Evolutionary conservation across 2,888 invertebrate species (phyloP).

Genomic region (Artemia sinica): DNA sequence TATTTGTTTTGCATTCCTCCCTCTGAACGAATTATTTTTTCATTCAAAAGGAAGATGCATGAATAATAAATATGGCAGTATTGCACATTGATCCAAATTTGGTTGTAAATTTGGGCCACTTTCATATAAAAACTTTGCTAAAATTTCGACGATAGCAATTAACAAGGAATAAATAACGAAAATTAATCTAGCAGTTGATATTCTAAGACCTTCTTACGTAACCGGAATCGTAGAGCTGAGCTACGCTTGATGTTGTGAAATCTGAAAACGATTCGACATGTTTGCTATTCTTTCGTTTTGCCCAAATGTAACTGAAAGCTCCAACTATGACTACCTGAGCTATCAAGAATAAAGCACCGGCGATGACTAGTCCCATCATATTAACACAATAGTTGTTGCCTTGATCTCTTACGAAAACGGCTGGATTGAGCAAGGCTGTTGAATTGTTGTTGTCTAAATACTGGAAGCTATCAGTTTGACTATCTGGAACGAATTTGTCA

Average conservation of each 20-base stretch:
- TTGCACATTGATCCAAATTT: not conserved
- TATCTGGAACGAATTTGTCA: conserved; percentile 51
- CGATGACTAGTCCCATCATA: conserved; percentile 60
- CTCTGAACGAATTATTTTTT: not conserved
- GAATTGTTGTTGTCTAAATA: conserved; percentile 20
- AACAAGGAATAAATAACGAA: too few relatives aligned
- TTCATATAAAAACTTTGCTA: too few relatives aligned
- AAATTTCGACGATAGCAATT: too few relatives aligned
- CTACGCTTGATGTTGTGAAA: conserved; percentile 49
- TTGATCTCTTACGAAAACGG: conserved; percentile 24
- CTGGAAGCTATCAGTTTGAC: conserved; percentile 19
- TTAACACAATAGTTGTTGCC: conserved; percentile 45
- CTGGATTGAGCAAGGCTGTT: conserved; percentile 17
- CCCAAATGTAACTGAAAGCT: conserved; percentile 75
- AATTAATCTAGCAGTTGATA: not conserved
- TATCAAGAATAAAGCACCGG: conserved; percentile 64
- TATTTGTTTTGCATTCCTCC: not conserved
- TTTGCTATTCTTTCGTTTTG: conserved; percentile 42
- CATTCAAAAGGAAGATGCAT: conserved; percentile 1
- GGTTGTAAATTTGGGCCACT: too few relatives aligned
- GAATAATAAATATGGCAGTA: not conserved
- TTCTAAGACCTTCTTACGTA: conserved; percentile 44
- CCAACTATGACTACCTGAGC: conserved; percentile 71
- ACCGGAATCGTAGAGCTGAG: conserved; percentile 71
- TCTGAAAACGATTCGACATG: conserved; percentile 39